phyloP scores from a whole-genome alignment of 2,113 vertebrate species.

The Gadus macrocephalus region DNA sequence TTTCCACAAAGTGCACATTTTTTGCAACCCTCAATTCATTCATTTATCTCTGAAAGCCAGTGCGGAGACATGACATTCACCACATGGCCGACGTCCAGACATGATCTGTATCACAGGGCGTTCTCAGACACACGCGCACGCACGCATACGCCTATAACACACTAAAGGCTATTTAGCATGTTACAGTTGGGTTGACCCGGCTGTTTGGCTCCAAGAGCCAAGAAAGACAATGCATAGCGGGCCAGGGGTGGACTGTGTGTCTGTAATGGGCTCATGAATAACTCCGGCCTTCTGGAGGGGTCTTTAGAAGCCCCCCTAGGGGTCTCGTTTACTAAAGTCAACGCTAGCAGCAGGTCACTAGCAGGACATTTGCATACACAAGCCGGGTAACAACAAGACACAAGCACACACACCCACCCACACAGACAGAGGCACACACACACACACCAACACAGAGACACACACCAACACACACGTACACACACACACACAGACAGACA shows the following conservation, averaged over 20 bases:
- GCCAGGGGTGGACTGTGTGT: background rate
- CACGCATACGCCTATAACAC: background rate
- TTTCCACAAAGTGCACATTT: too few species aligned
- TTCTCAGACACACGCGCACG: background rate
- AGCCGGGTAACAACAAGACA: background rate
- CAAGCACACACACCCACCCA: background rate
- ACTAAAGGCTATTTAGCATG: background rate
- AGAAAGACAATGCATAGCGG: too few species aligned
- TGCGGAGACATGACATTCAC: too few species aligned
- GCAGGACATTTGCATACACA: background rate
- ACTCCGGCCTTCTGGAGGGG: background rate
- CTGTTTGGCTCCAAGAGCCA: too few species aligned
- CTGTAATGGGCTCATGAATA: conserved; percentile 8
- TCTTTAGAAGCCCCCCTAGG: background rate
- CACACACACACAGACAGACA: background rate
- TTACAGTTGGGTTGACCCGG: background rate
- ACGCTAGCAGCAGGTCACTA: background rate
- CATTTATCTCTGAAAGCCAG: too few species aligned
- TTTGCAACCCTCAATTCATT: too few species aligned
- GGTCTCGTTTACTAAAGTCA: background rate
- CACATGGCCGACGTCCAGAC: too few species aligned
- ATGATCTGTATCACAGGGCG: too few species aligned
- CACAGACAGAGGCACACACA: background rate
- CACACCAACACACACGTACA: background rate
- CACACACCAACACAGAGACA: background rate